Percentiles rank a stretch among this genome's conserved stretches.
Conservation (phyloP, 2,113 vertebrate genomes). For the Xiphias gladius region DNA sequence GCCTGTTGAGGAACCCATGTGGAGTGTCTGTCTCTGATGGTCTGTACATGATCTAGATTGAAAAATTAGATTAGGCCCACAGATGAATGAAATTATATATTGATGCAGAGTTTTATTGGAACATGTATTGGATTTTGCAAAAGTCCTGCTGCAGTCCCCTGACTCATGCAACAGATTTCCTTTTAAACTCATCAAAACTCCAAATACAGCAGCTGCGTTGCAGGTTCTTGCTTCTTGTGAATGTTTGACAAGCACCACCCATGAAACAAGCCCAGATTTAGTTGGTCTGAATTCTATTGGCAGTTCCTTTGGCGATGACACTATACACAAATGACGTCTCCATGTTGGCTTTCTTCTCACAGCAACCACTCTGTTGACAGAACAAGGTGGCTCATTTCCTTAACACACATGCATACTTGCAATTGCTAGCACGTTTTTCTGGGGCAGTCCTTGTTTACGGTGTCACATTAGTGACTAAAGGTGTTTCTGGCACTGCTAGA, state of each 20-base stretch:
- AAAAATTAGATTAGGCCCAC: conserved; percentile 47
- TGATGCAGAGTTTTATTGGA: conserved; percentile 45
- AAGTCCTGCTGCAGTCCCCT: background rate
- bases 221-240: conserved; percentile 63
- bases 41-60: conserved; percentile 37
- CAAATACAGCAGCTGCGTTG: conserved; percentile 55
- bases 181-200: conserved; percentile 41
- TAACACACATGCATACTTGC: conserved; percentile 51
- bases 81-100: conserved; percentile 50
- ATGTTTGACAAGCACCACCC: conserved; percentile 68
- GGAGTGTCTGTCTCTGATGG: conserved; percentile 14
- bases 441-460: conserved; percentile 75
- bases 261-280: conserved; percentile 58
- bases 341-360: conserved; percentile 60
- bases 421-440: conserved; percentile 66
- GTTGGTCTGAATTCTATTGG: conserved; percentile 58
- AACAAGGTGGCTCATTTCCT: conserved; percentile 74
- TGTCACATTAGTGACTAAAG: conserved; percentile 67
- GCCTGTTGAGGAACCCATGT: conserved; percentile 12
- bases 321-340: conserved; percentile 67
- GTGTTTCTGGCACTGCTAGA: conserved; percentile 74
- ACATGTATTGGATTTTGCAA: conserved; percentile 46
- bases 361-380: conserved; percentile 70
- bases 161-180: conserved; percentile 18
- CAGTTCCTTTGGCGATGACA: conserved; percentile 62